phyloP scores from a whole-genome alignment of 2,888 invertebrate species.

The Lasioglossum pauxillum region DNA sequence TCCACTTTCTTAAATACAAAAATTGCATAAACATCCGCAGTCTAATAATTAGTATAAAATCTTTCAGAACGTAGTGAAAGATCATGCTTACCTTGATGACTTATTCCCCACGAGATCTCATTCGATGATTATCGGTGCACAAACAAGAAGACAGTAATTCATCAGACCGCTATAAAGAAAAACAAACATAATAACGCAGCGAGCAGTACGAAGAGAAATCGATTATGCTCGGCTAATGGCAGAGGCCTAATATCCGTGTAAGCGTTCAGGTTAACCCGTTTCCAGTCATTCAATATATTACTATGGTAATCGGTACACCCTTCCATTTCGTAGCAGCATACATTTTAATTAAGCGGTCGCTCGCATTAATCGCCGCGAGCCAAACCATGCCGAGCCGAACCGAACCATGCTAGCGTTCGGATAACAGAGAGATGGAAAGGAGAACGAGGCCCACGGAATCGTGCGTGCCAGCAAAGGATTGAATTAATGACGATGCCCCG shows the following conservation, averaged over 20 bases:
- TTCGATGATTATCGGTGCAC: neutral
- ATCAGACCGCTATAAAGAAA: neutral
- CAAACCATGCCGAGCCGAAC: neutral
- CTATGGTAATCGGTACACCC: conserved; percentile 44
- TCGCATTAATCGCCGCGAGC: conserved; percentile 32
- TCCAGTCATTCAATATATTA: conserved; percentile 39
- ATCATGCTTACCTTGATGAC: too few relatives aligned
- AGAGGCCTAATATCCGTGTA: conserved; percentile 44
- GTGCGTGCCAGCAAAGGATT: conserved; percentile 48
- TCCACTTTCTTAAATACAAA: too few relatives aligned
- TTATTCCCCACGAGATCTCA: neutral
- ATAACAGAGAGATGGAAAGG: neutral
- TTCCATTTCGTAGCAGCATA: conserved; percentile 50
- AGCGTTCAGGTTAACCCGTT: conserved; percentile 36
- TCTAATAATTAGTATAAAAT: neutral
- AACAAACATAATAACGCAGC: neutral
- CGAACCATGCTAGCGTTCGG: neutral
- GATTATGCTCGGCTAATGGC: conserved; percentile 38
- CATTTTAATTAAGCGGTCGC: conserved; percentile 62
- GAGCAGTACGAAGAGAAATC: neutral
- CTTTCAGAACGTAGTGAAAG: too few relatives aligned
- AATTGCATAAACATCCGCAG: too few relatives aligned
- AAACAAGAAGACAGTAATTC: neutral
- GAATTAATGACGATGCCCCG: conserved; percentile 52
- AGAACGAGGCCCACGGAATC: neutral